Conservation (phyloP, 2,888 invertebrate species). For the Muscina levida region DNA sequence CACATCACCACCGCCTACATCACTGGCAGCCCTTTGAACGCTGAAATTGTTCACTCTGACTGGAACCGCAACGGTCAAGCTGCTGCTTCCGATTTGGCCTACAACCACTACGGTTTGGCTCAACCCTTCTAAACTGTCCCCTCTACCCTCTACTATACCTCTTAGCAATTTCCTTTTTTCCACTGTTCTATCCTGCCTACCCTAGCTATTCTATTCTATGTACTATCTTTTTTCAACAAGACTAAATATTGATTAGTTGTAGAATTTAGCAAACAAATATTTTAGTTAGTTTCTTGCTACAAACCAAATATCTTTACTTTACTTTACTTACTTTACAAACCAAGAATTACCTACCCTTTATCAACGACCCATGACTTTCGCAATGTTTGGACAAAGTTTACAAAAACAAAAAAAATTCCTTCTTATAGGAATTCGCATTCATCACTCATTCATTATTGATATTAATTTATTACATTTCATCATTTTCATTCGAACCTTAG, state of each 20-base stretch:
- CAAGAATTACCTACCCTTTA: conserved; percentile 3
- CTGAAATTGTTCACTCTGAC: conserved; percentile 80
- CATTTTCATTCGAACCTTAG: neutral
- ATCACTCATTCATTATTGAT: conserved; percentile 21
- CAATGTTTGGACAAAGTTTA: conserved; percentile 43
- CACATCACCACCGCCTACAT: conserved; percentile 80
- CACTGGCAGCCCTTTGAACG: conserved; percentile 79
- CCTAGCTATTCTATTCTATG: neutral
- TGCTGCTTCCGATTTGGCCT: conserved; percentile 78
- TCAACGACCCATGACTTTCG: conserved; percentile 59
- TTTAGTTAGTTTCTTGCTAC: conserved; percentile 73
- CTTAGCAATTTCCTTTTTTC: neutral
- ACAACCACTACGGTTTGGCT: conserved; percentile 79
- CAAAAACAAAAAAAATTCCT: conserved; percentile 31
- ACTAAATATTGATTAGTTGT: conserved; percentile 64
- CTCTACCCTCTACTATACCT: neutral
- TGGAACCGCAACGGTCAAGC: conserved; percentile 80
- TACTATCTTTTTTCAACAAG: conserved; percentile 30
- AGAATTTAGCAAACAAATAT: conserved; percentile 52
- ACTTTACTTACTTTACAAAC: conserved; percentile 39
- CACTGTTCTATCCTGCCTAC: conserved; percentile 6
- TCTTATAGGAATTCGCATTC: conserved; percentile 22
- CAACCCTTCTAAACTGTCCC: conserved; percentile 75
- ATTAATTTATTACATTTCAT: conserved; percentile 34
- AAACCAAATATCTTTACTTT: conserved; percentile 70